Base-by-base conservation (phyloP, 2,797 vertebrate genomes). In the Orientallactaga sibirica region DNA sequence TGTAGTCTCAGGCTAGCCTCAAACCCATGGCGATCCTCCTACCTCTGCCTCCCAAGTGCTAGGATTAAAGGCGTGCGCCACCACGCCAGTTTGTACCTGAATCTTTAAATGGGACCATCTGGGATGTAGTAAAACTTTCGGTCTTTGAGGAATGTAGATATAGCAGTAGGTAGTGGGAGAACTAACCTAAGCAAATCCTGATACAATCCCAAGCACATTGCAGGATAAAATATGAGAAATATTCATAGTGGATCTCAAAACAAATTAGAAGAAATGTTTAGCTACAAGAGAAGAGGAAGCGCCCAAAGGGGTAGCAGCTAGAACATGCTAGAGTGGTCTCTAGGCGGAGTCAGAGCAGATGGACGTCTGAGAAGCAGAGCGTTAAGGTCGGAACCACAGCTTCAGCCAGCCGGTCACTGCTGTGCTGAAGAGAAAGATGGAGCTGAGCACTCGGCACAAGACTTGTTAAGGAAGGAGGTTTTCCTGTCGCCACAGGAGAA, bases 211-310 rank as follows among this genome's bases (percentile, higher is more conserved):
- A 85, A 9, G 79, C 24, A 62, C 33, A 67, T 55, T 62, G 76
- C 37, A 80, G n/a, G 37, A 27, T 79, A 27, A 81, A 81, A 81
- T 90, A 9, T n/a, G 81, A 82, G 52, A 58, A 74, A 29, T 18
- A 55, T 43, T 70, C 25, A 67, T 12, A 68, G 41, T 71, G 92
- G 70, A 78, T 2, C 16, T 90, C 41, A 29, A 64, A 88, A 94
- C 61, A 86, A 81, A 80, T 68, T 58, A 52, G 41, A 61, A 11
- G 29, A 70, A 74, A 41, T 77, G 52, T 92, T 93, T 75, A 68
- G 24, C 27, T 90, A 15, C 4, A 18, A 58, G 74, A 80, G 88
- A 78, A 9, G 29, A 61, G 10, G 73, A 79, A 71, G 25, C 48
- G 43, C 6, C 7, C 3, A 62, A 74, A 88, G 80, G 48, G 41